These are phyloP conservation scores for Climacteris rufus DNA, from an alignment of 2,113 vertebrate genomes.

Conservation along the genomic window DNA sequence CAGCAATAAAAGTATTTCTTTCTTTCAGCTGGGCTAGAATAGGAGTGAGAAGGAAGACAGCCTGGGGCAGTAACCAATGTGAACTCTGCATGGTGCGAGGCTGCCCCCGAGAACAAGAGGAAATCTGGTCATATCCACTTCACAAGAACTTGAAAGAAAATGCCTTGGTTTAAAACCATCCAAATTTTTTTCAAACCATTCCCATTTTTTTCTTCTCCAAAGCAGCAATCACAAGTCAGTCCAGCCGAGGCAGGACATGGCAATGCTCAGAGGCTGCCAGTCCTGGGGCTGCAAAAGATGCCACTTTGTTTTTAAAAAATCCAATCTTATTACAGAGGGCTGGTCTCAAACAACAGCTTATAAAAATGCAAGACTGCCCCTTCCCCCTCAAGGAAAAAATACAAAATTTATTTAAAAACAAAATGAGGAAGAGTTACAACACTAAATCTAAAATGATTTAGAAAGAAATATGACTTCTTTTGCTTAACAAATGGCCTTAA, in stretches of 20 bases:
- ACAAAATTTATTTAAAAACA: conserved; percentile 74
- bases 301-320: background rate
- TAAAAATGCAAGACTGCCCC: conserved; percentile 71
- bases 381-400: conserved; percentile 68
- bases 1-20: conserved; percentile 75
- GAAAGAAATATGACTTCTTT: conserved; percentile 70
- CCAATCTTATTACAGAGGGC: conserved; percentile 59
- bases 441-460: conserved; percentile 75
- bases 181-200: conserved; percentile 60
- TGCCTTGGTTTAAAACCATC: conserved; percentile 71
- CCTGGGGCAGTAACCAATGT: conserved; percentile 49
- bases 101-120: conserved; percentile 59
- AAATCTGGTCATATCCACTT: conserved; percentile 66
- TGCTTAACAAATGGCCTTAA: conserved; percentile 72
- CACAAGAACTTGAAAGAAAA: conserved; percentile 76
- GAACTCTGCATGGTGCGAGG: conserved; percentile 51
- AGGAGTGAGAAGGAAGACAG: conserved; percentile 64
- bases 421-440: conserved; percentile 71
- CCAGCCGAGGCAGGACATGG: conserved; percentile 43
- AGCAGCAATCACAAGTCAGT: conserved; percentile 60
- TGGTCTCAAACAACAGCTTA: conserved; percentile 68
- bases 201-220: conserved; percentile 7
- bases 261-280: conserved; percentile 37
- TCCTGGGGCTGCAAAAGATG: conserved; percentile 62
- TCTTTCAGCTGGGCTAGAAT: conserved; percentile 77